Base-by-base conservation (phyloP, 1,140 invertebrate species). In the Drosophila chauvacae region DNA sequence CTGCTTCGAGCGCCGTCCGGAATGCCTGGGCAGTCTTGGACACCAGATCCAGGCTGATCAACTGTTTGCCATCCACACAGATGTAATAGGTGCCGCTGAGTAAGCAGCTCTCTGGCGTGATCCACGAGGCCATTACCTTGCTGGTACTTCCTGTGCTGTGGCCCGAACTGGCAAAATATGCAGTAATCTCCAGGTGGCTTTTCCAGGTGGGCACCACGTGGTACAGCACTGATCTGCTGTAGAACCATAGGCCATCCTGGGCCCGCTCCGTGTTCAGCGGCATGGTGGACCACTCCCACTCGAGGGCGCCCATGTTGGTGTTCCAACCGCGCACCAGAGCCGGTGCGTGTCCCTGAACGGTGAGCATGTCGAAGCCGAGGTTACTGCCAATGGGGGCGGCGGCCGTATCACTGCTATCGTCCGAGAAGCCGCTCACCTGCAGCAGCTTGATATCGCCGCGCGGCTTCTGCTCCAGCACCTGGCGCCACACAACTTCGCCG, bases 401-500 rank as follows among this genome's bases (percentile, higher is more conserved):
- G 11, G 80, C 93, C 92, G 75, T 96, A 93, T 48, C 94, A 92
- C 73, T 90, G 51, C 70, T 81, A 26, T 74, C 76, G 23, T 83
- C 87, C 28, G 77, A 58, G 18, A 81, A 78, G 4, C 85, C 78
- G 53, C 80, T 90, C 16, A 74, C 95, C 92, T 95, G 94, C 30
- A 96, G 90, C 77, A 95, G 85, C 80, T 95, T 93, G 61, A 95
- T 94, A 81, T 95, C 93, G 75, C 95, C 94, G 53, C 94, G 93
- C 37, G 94, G 88, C 75, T 93, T 94, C 73, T 93, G 93, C 91
- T 97, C 97, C 47, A 97, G 94, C 33, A 97, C 93, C 93, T 97
- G 95, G 60, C 97, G 94, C 96, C 97, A 98, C 80, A 96, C 91
- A 79, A 97, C 95, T 85, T 96, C 95, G 60, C 96, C 97, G 90